phyloP scores from a whole-genome alignment of 2,113 vertebrate species.

The Burhinus oedicnemus region DNA sequence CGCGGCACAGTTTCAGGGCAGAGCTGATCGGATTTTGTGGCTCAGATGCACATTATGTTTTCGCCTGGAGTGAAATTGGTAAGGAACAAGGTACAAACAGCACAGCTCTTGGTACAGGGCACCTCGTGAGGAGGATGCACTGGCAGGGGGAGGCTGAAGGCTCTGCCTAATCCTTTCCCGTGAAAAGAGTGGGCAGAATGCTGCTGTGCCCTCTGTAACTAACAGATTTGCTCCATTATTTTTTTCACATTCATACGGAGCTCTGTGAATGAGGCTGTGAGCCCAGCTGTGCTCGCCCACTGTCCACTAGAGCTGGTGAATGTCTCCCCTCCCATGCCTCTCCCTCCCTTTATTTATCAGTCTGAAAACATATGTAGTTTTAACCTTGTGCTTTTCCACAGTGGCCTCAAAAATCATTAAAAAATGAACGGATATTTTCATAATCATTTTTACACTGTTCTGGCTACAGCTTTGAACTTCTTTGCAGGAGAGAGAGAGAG shows the following conservation, averaged over 20 bases:
- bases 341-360: neutral
- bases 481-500: neutral
- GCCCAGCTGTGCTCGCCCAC: neutral
- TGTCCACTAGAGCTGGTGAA: rapidly evolving
- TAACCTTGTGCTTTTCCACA: neutral
- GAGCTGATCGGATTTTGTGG: neutral
- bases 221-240: neutral
- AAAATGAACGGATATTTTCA: neutral
- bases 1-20: rapidly evolving
- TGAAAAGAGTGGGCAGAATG: neutral
- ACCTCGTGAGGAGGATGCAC: neutral
- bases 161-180: neutral
- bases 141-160: neutral
- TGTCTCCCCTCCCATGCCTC: neutral
- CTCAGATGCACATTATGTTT: neutral
- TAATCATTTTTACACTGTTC: neutral
- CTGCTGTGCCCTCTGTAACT: neutral
- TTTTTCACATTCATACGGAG: neutral
- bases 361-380: neutral
- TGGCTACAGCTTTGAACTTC: neutral
- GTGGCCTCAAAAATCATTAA: neutral
- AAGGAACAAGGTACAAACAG: neutral
- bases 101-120: neutral
- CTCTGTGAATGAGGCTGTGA: neutral
- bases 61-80: neutral